phyloP scores from a whole-genome alignment of 2,888 invertebrate genomes.

The Polymixis flavicincta region DNA sequence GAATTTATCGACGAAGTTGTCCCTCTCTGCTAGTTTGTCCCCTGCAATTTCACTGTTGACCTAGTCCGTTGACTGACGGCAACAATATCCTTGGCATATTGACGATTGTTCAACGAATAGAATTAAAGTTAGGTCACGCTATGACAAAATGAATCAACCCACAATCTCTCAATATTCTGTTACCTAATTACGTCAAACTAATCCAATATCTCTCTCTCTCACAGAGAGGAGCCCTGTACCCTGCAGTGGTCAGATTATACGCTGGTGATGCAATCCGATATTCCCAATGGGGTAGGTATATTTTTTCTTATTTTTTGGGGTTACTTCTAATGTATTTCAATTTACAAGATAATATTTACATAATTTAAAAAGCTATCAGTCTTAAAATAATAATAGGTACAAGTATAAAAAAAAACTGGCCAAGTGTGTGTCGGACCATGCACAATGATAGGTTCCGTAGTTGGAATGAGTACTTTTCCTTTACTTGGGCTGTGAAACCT shows the following conservation, averaged over 20 bases:
- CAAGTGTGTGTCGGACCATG: no score
- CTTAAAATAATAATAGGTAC: no score
- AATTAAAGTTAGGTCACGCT: not conserved
- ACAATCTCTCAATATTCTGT: not conserved
- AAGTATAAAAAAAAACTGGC: no score
- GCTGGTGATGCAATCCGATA: not conserved
- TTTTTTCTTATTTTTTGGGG: not conserved
- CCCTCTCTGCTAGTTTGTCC: conserved; percentile 39
- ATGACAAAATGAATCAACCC: not conserved
- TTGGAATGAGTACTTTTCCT: no score
- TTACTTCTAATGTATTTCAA: not conserved
- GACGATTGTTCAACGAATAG: not conserved
- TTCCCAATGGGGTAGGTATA: not conserved
- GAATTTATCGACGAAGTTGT: conserved; percentile 62
- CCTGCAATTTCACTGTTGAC: conserved; percentile 37
- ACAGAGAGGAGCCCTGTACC: not conserved
- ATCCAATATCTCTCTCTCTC: not conserved
- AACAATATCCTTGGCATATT: conserved; percentile 11
- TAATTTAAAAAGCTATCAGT: not conserved
- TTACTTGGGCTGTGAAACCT: no score
- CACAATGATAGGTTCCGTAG: no score
- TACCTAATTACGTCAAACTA: not conserved
- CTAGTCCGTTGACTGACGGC: conserved; percentile 26
- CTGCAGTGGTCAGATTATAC: no score
- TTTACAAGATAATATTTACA: not conserved